phyloP scores from a whole-genome alignment of 2,113 vertebrate genomes.

The Brienomyrus longianalis region DNA sequence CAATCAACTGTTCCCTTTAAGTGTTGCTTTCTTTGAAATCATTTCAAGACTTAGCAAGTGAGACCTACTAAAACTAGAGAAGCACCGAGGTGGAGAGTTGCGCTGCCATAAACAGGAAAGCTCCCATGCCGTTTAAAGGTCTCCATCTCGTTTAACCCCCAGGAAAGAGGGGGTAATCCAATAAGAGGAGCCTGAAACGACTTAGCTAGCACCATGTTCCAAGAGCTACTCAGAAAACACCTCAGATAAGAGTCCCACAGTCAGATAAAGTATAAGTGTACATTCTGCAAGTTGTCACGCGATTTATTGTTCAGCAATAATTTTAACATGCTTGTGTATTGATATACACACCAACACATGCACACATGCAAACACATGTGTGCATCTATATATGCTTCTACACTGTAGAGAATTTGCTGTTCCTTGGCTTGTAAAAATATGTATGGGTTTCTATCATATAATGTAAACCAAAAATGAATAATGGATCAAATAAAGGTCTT shows the following conservation, averaged over 20 bases:
- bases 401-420: conserved; percentile 38
- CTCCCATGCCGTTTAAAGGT: conserved; percentile 31
- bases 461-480: conserved; percentile 53
- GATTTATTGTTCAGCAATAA: neutral
- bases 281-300: neutral
- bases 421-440: conserved; percentile 37
- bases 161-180: conserved; percentile 46
- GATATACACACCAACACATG: neutral
- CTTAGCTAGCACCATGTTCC: conserved; percentile 29
- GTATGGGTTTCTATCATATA: conserved; percentile 43
- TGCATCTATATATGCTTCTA: neutral
- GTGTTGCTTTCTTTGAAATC: neutral
- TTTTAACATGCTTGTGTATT: neutral
- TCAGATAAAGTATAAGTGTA: neutral
- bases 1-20: neutral
- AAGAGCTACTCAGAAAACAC: conserved; percentile 19
- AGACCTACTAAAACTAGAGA: neutral
- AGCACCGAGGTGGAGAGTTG: neutral
- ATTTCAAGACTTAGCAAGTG: neutral
- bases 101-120: neutral
- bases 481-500: conserved; percentile 37
- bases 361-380: neutral
- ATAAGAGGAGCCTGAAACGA: conserved; percentile 38
- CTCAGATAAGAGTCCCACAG: conserved; percentile 3
- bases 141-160: conserved; percentile 36